phyloP scores from a whole-genome alignment of 2,113 vertebrate genomes.

The Podarcis cretensis region DNA sequence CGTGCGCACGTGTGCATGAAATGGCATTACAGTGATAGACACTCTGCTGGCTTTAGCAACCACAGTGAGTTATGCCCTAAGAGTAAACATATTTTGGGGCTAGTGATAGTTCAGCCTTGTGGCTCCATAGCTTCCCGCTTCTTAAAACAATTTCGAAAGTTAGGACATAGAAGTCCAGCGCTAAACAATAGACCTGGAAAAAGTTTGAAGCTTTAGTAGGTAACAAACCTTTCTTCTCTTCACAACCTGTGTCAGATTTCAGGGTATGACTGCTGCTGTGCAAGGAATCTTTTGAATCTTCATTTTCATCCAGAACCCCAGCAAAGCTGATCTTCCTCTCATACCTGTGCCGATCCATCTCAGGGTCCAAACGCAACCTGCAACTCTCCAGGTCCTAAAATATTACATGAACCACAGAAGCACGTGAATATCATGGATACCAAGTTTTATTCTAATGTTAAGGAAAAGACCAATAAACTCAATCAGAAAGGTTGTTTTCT shows the following conservation, averaged over 20 bases:
- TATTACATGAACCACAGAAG: not conserved
- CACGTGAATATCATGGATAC: not conserved
- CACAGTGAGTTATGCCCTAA: slow-evolving; percentile 63
- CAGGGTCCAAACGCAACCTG: slow-evolving; percentile 92
- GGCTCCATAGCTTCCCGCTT: slow-evolving; percentile 51
- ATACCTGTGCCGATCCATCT: slow-evolving; percentile 94
- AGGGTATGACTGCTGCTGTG: slow-evolving; percentile 99
- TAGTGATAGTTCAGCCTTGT: slow-evolving; percentile 55
- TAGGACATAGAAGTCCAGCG: slow-evolving; percentile 55
- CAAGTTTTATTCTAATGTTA: not conserved
- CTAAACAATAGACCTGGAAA: slow-evolving; percentile 54
- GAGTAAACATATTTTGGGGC: slow-evolving; percentile 41
- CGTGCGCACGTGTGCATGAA: slow-evolving; percentile 50
- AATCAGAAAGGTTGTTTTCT: not conserved
- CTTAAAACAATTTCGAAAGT: slow-evolving; percentile 49
- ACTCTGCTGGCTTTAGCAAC: slow-evolving; percentile 60
- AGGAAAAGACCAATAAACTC: not conserved
- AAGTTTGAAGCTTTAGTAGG: slow-evolving; percentile 47
- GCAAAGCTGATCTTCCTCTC: slow-evolving; percentile 99
- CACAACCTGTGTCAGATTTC: slow-evolving; percentile 92
- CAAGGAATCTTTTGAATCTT: slow-evolving; percentile 93
- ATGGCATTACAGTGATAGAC: slow-evolving; percentile 69
- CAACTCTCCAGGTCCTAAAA: slow-evolving; percentile 93
- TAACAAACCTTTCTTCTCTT: slow-evolving; percentile 91
- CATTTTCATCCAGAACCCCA: slow-evolving; percentile 94